Conservation (phyloP, 2,113 vertebrate species). For the Microtus oregoni region DNA sequence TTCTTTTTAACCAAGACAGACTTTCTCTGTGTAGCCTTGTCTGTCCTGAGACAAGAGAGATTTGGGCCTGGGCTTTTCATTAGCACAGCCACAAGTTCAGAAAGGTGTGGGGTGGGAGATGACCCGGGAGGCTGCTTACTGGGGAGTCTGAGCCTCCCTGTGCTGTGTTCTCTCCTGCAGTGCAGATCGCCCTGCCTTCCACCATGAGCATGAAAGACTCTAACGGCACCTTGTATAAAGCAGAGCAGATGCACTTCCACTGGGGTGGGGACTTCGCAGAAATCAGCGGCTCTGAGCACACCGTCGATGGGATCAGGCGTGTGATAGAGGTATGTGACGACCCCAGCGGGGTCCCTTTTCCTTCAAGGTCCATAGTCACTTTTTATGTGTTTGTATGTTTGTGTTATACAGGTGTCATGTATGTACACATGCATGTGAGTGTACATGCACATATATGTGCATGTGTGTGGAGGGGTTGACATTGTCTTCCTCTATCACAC, state of each 20-base stretch:
- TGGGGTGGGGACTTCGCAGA: slow-evolving; percentile 93
- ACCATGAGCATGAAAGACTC: slow-evolving; percentile 89
- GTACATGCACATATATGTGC: background rate
- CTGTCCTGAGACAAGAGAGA: background rate
- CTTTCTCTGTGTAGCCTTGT: background rate
- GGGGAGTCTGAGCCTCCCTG: rapidly evolving
- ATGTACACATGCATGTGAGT: background rate
- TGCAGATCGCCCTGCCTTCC: slow-evolving; percentile 91
- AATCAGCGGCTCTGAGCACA: slow-evolving; percentile 94
- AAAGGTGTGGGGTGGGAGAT: no score
- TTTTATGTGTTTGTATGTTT: background rate
- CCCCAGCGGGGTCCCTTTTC: no score
- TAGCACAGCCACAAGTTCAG: background rate
- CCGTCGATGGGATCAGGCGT: slow-evolving; percentile 91
- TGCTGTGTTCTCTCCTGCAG: slow-evolving; percentile 80
- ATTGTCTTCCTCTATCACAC: no score
- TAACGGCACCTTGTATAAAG: slow-evolving; percentile 86
- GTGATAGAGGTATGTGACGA: slow-evolving; percentile 89
- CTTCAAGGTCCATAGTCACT: background rate
- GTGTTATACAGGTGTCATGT: background rate
- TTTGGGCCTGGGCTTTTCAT: background rate
- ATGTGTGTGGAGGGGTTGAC: background rate
- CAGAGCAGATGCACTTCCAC: slow-evolving; percentile 95
- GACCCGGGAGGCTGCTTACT: no score
- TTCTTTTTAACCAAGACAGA: background rate